Evolutionary conservation across 2,797 vertebrate species (phyloP).

Genomic region (Monodelphis domestica): DNA sequence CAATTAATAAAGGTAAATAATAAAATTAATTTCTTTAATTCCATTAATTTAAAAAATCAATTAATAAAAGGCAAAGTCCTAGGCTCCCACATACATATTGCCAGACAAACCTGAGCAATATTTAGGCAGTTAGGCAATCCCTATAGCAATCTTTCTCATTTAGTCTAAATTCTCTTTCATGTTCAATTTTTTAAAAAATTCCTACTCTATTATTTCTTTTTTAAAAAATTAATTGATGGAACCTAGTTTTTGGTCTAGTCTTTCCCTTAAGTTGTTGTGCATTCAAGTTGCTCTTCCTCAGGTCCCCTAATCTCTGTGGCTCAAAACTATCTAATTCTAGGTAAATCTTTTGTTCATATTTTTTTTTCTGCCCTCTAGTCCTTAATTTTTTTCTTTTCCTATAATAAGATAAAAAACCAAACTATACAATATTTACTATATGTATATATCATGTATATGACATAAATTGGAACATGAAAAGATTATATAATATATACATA

Average conservation of each 20-base stretch:
- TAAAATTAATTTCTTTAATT: too few species aligned
- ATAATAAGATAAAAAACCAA: conserved; percentile 78
- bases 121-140: not conserved
- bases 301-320: not conserved
- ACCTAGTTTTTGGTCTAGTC: not conserved
- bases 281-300: not conserved
- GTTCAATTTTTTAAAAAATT: not conserved
- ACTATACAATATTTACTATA: conserved; percentile 47
- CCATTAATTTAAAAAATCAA: not conserved
- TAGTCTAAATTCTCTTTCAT: not conserved
- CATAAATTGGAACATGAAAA: not conserved
- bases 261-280: conserved; percentile 33
- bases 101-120: not conserved
- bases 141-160: not conserved
- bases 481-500: not conserved
- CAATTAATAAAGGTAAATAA: too few species aligned
- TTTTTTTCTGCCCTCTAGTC: conserved; percentile 64
- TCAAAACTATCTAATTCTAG: not conserved
- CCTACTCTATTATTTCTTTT: not conserved
- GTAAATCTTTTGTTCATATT: conserved; percentile 76
- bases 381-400: conserved; percentile 74
- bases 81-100: not conserved
- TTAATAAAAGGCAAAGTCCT: not conserved
- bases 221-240: not conserved
- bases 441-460: not conserved